phyloP scores from a whole-genome alignment of 23 tunicate species.

The Pegea sp. region DNA sequence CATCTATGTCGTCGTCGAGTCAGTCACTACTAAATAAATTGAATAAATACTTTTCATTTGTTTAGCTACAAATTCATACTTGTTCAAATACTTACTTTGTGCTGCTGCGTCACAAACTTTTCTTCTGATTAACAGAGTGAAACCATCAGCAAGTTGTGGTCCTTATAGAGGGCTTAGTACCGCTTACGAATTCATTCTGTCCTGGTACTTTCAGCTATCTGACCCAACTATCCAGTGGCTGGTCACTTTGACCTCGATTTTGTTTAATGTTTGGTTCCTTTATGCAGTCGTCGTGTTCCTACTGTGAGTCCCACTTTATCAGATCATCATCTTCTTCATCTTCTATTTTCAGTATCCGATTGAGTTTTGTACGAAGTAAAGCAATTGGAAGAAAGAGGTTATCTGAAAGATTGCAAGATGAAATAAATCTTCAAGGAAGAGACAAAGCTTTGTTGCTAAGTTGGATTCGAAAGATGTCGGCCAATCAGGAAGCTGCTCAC shows the following conservation, averaged over 20 bases:
- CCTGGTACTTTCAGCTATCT: constrained; percentile 4
- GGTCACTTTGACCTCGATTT: constrained; percentile 10
- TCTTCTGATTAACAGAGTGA: constrained; percentile 7
- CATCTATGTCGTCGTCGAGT: constrained; percentile 50
- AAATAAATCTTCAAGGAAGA: constrained; percentile 51
- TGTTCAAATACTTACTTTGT: too few species aligned
- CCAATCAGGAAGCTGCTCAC: too few species aligned
- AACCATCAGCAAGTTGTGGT: constrained; percentile 50
- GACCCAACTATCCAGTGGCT: constrained; percentile 19
- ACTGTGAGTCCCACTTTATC: constrained; percentile 8
- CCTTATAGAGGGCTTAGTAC: constrained; percentile 35
- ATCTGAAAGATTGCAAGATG: constrained; percentile 25
- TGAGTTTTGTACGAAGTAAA: constrained; percentile 17
- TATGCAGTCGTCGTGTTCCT: constrained; percentile 15
- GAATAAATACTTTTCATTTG: too few species aligned
- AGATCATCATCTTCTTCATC: too few species aligned
- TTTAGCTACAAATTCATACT: too few species aligned
- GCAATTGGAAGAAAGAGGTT: constrained; percentile 12
- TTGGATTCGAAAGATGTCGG: constrained; percentile 26
- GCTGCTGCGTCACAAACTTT: too few species aligned
- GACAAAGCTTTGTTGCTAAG: constrained; percentile 44
- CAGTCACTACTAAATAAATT: too few species aligned
- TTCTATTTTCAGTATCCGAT: constrained; percentile 13
- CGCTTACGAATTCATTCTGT: constrained; percentile 31
- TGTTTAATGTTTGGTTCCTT: constrained; percentile 54